Conservation (phyloP, 2,888 invertebrate genomes). For the Chloroclysta siterata region DNA sequence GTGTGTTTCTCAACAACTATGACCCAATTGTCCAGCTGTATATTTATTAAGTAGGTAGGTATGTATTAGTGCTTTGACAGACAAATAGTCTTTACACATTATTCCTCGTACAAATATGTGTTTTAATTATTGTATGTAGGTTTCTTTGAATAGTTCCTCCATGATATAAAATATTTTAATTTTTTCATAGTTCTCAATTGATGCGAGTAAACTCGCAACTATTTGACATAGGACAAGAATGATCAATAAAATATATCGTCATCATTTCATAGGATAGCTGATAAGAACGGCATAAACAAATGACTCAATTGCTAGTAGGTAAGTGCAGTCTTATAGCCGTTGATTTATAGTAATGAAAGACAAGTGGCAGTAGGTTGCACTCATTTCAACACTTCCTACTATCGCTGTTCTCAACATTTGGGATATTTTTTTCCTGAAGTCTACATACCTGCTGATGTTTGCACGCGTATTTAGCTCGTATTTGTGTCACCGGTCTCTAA, state of each 20-base stretch:
- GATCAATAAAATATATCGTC: no score
- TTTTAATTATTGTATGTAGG: no score
- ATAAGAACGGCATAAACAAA: conserved; percentile 1
- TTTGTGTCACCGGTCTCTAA: not conserved
- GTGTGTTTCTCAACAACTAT: conserved; percentile 49
- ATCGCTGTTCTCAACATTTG: not conserved
- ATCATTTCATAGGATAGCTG: no score
- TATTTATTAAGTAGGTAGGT: not conserved
- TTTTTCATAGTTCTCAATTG: no score
- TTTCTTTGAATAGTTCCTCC: no score
- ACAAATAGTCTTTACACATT: not conserved
- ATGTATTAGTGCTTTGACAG: not conserved
- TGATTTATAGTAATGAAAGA: not conserved
- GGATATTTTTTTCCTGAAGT: not conserved
- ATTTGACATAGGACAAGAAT: no score
- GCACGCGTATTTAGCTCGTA: not conserved
- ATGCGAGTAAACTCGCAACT: no score
- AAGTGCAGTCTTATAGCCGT: not conserved
- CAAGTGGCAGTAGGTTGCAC: not conserved
- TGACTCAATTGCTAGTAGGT: conserved; percentile 4
- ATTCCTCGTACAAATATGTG: no score
- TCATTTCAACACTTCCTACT: not conserved
- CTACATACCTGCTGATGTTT: no score
- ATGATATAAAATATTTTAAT: no score
- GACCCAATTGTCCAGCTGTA: conserved; percentile 21